Percentiles rank a stretch among this genome's conserved stretches.
Conservation (phyloP, 92 coral and sea anemone species). For the Parazoanthus atlanticus region DNA sequence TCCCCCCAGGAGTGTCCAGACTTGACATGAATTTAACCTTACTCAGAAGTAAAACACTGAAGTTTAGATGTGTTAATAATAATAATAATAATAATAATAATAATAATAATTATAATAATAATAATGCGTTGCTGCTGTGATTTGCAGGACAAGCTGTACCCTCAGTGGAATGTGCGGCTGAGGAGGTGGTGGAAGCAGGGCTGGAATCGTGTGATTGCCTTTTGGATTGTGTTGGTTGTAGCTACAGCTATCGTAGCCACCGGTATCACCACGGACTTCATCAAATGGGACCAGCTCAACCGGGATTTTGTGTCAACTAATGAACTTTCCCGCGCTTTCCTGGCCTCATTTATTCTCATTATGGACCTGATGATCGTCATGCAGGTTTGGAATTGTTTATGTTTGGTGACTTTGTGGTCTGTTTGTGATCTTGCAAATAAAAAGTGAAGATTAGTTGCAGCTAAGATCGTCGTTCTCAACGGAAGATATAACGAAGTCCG, state of each 20-base stretch:
- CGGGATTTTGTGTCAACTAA: constrained; percentile 92
- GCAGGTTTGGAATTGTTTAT: constrained; percentile 92
- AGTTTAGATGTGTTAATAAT: no score
- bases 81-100: no score
- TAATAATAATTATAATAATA: no score
- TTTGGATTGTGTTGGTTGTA: constrained; percentile 87
- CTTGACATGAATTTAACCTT: no score
- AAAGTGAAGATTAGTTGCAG: no score
- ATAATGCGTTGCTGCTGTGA: neutral
- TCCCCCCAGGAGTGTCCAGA: no score
- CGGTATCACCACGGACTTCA: constrained; percentile 83
- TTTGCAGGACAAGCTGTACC: constrained; percentile 88
- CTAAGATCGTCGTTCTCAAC: no score
- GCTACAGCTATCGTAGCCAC: constrained; percentile 92
- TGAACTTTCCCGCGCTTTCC: constrained; percentile 95
- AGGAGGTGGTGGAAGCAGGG: constrained; percentile 88
- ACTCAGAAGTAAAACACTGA: no score
- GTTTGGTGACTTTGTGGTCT: no score
- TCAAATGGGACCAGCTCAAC: constrained; percentile 86
- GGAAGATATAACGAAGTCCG: no score
- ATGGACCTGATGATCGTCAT: constrained; percentile 91
- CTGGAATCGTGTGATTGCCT: constrained; percentile 87
- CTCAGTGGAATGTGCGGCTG: constrained; percentile 83
- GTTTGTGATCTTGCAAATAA: no score
- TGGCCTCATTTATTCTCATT: constrained; percentile 87